Conservation (phyloP, 2,888 invertebrate species). For the Nemapogon koenigi region DNA sequence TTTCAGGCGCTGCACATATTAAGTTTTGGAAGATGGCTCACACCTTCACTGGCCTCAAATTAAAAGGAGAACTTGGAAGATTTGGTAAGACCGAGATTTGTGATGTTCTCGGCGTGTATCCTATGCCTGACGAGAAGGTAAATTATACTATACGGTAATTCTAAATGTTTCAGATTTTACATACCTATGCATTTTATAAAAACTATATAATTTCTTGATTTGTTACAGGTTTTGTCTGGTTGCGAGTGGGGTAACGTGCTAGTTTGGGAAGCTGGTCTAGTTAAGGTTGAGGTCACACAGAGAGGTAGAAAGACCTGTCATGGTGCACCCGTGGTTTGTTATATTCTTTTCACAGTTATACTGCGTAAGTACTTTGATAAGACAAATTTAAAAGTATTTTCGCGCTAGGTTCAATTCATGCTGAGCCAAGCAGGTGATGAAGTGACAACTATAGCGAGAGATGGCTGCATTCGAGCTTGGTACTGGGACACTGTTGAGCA, state of each 20-base stretch:
- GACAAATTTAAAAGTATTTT: neutral
- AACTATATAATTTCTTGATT: neutral
- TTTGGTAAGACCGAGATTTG: conserved; percentile 94
- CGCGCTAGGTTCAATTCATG: conserved; percentile 49
- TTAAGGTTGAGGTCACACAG: conserved; percentile 82
- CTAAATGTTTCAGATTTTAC: neutral
- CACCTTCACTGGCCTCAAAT: conserved; percentile 90
- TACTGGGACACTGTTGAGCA: conserved; percentile 91
- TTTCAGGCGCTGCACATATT: conserved; percentile 73
- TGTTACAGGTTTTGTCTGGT: conserved; percentile 76
- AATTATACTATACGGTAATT: neutral
- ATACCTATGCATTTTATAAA: neutral
- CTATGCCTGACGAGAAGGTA: conserved; percentile 89
- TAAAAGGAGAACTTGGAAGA: conserved; percentile 86
- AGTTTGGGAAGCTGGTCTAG: conserved; percentile 89
- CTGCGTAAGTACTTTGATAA: too few species aligned
- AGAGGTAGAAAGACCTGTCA: conserved; percentile 79
- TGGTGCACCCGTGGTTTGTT: conserved; percentile 66
- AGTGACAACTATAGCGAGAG: conserved; percentile 66
- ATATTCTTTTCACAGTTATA: too few species aligned
- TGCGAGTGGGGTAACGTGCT: conserved; percentile 92
- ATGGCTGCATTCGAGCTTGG: conserved; percentile 85
- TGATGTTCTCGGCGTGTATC: conserved; percentile 83
- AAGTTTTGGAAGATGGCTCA: conserved; percentile 94
- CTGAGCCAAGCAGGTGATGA: conserved; percentile 47